Conservation (phyloP, 2,797 vertebrate genomes). For the Alouatta caraya region DNA sequence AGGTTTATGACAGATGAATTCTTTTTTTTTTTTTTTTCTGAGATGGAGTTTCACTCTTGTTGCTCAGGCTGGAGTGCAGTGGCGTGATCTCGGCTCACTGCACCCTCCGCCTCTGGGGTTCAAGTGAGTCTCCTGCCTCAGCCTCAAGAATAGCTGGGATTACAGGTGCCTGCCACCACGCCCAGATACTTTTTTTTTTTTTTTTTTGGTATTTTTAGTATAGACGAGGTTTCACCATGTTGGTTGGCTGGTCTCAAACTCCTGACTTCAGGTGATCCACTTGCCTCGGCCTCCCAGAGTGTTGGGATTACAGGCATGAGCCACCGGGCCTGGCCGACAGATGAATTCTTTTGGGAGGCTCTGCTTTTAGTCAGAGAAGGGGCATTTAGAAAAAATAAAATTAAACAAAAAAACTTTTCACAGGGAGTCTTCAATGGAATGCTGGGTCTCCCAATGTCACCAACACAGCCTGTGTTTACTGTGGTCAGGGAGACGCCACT, state of each 20-base stretch:
- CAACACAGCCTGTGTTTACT: background rate
- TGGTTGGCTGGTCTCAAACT: background rate
- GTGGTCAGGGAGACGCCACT: background rate
- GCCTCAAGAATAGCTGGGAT: background rate
- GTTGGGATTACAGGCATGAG: background rate
- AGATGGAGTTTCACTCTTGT: no score
- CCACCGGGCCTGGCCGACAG: background rate
- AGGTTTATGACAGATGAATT: background rate
- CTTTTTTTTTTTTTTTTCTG: no score
- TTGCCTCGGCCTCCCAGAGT: background rate
- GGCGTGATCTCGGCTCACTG: no score
- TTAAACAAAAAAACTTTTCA: background rate
- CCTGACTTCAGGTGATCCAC: background rate
- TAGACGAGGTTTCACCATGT: background rate
- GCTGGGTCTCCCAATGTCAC: background rate
- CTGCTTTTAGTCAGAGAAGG: slow-evolving; percentile 40
- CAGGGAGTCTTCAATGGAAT: background rate
- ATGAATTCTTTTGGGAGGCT: slow-evolving; percentile 40
- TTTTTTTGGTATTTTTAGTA: background rate
- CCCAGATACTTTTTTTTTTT: background rate
- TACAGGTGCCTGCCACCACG: background rate
- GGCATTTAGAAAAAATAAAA: background rate
- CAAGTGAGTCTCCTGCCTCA: background rate
- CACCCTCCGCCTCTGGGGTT: no score
- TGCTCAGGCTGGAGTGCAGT: no score